Percentiles rank a stretch among this genome's conserved stretches.
These are phyloP conservation scores for Minunthozetes semirufus DNA, from an alignment of 2,888 invertebrate species.

Conservation along the genomic window DNA sequence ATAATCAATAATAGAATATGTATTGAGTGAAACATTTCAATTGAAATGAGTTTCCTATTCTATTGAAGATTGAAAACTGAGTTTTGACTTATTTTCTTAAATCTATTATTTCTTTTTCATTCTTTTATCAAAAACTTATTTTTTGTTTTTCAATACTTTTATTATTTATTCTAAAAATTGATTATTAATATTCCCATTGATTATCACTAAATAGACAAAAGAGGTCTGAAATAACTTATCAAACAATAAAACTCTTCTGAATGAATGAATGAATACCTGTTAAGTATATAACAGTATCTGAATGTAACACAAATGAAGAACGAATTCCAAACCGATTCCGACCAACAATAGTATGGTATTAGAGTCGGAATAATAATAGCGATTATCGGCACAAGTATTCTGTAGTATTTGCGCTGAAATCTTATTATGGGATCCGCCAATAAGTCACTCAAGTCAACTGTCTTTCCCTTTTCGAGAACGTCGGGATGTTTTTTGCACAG, in stretches of 20 bases:
- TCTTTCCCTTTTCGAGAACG: conserved; percentile 37
- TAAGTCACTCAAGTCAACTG: conserved; percentile 38
- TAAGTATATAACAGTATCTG: conserved; percentile 81
- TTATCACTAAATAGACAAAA: too few relatives aligned
- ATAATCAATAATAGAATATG: too few relatives aligned
- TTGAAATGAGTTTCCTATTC: too few relatives aligned
- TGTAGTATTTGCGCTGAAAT: conserved; percentile 47
- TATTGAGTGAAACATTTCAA: too few relatives aligned
- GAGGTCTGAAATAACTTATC: too few relatives aligned
- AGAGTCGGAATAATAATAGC: conserved; percentile 58
- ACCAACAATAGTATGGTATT: conserved; percentile 76
- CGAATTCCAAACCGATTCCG: conserved; percentile 66
- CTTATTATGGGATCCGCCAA: conserved; percentile 39
- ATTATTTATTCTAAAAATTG: too few relatives aligned
- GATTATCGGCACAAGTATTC: conserved; percentile 48
- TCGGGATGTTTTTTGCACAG: conserved; percentile 40
- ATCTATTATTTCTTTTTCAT: too few relatives aligned
- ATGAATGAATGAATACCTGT: conserved; percentile 53
- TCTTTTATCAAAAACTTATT: too few relatives aligned
- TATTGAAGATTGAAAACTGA: too few relatives aligned
- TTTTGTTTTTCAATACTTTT: too few relatives aligned
- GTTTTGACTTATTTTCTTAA: too few relatives aligned
- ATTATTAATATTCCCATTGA: too few relatives aligned
- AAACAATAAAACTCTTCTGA: background rate
- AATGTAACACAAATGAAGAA: conserved; percentile 72